Percentiles rank a stretch among this genome's conserved stretches.
These are phyloP conservation scores for Megaceryle torquata DNA, from an alignment of 2,113 vertebrate genomes.

Conservation along the genomic window DNA sequence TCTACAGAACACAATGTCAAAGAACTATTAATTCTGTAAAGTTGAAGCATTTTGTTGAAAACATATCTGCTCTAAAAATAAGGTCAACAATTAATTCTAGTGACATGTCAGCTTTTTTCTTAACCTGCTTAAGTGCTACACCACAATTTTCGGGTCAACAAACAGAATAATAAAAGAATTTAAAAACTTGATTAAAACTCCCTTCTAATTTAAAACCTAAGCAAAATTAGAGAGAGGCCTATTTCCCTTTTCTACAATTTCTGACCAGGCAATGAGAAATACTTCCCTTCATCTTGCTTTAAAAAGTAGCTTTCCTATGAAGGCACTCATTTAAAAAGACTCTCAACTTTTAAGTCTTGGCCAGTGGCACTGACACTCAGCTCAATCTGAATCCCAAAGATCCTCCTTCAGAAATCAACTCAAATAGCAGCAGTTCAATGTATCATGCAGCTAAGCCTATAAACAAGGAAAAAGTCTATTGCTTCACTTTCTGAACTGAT, in stretches of 20 bases:
- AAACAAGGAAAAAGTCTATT: background rate
- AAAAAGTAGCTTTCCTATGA: background rate
- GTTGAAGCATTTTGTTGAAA: background rate
- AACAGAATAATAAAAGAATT: background rate
- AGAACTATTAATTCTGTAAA: background rate
- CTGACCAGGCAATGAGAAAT: background rate
- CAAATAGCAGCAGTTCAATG: background rate
- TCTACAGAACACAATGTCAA: background rate
- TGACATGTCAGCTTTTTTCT: background rate
- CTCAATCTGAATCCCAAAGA: background rate
- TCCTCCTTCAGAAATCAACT: background rate
- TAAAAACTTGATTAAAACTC: background rate
- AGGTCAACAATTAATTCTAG: background rate
- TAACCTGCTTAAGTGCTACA: background rate
- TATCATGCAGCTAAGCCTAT: background rate
- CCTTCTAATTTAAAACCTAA: background rate
- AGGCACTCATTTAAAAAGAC: background rate
- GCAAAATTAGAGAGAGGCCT: background rate
- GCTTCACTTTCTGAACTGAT: background rate
- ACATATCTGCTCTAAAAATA: background rate
- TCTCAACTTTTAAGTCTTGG: background rate
- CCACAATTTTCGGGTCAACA: background rate
- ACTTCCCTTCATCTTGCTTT: background rate
- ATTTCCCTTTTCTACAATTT: background rate
- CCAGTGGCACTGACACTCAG: background rate